Conservation (phyloP, 2,888 invertebrate species). For the Orthosia gothica region DNA sequence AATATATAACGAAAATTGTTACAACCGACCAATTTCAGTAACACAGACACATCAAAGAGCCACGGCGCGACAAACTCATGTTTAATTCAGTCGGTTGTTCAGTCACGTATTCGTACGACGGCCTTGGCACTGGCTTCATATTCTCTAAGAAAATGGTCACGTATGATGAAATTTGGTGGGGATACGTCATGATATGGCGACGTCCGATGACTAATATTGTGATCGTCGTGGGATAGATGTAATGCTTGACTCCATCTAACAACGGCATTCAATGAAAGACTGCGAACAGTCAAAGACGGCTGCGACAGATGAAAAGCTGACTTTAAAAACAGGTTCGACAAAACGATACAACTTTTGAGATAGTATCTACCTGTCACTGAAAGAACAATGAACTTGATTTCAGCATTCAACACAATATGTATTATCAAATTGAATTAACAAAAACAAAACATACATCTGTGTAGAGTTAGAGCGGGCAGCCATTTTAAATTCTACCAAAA, state of each 20-base stretch:
- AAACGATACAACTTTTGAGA: neutral
- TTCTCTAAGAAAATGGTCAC: conserved; percentile 77
- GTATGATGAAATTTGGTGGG: conserved; percentile 69
- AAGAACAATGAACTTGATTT: conserved; percentile 5
- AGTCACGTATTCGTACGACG: conserved; percentile 72
- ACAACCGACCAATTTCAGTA: conserved; percentile 74
- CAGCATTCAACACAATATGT: neutral
- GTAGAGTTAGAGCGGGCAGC: neutral
- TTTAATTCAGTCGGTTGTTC: conserved; percentile 79
- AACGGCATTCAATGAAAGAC: conserved; percentile 20
- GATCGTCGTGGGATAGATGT: conserved; percentile 21
- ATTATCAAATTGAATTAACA: neutral
- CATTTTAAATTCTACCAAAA: neutral
- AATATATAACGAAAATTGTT: conserved; percentile 73
- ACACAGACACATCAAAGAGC: conserved; percentile 73
- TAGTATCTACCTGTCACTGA: conserved; percentile 5
- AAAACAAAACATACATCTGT: neutral
- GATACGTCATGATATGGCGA: conserved; percentile 51
- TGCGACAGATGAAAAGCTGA: neutral
- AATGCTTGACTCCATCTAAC: conserved; percentile 24
- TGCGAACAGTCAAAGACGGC: neutral
- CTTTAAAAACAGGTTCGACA: neutral
- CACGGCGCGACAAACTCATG: conserved; percentile 68
- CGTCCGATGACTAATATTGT: conserved; percentile 56
- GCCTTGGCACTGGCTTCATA: conserved; percentile 76